Evolutionary conservation across 2,113 vertebrate species (phyloP), one percentile per base, ranked within the genome.

Genomic region (Hiodon alosoides): DNA sequence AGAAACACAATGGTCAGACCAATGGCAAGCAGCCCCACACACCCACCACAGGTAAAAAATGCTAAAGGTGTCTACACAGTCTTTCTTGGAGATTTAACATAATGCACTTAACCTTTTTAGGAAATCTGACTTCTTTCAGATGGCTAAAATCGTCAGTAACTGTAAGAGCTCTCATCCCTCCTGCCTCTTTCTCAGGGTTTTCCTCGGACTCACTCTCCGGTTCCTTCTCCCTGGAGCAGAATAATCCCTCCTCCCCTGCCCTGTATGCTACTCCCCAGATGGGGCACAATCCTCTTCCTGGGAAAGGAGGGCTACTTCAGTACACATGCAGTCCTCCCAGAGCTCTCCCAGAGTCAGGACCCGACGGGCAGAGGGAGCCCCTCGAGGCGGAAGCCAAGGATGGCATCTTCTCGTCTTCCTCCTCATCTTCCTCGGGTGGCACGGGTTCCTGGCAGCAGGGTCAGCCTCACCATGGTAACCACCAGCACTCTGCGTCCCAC

Each of bases 301-400:
- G 78, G 73, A 91, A 88, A 0, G 92, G 91, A 65, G 95, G 93
- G 66, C 91, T 93, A 73, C 90, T 94, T 75, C 94, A 94, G 80
- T 90, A 94, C 71, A 91, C 93, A 14, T 94, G 95, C 50, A 89
- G 88, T 31, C 89, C 93, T 50, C 92, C 93, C 0, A 90, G 93
- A 79, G 90, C 91, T 80, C 90, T 94, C 61, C 85, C 92, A 0
- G 96, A 96, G 72, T 85, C 89, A 2, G 80, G 85, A 76, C 89
- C 90, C 61, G 93, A 91, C 50, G 90, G 91, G 8, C 93, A 92
- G 7, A 81, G 87, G 0, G 90, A 93, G 81, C 90, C 84, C 0
- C 90, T 68, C 0, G 96, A 98, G 83, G 89, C 86, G 1, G 96
- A 98, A 69, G 83, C 93, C 79, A 94, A 93, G 78, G 90, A 95